Percentiles rank a stretch among this genome's conserved stretches.
Evolutionary conservation across 2,888 invertebrate species (phyloP).

Genomic region (Alloscopus bannaensis): DNA sequence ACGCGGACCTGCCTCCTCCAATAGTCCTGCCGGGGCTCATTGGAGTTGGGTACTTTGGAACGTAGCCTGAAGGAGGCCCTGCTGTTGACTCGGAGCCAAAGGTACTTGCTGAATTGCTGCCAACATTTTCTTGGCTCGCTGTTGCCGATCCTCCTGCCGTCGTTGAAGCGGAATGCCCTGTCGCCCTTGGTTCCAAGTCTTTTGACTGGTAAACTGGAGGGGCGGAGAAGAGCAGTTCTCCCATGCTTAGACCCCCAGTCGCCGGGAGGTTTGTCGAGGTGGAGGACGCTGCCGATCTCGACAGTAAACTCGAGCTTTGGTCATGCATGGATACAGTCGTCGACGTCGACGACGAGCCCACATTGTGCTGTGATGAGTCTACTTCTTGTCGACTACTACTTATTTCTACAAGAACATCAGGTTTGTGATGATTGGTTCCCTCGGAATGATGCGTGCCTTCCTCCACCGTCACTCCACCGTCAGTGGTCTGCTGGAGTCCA

Average conservation of each 20-base stretch:
- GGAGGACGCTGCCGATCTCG: slow-evolving; percentile 19
- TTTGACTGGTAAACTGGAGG: slow-evolving; percentile 55
- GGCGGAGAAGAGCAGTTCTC: slow-evolving; percentile 70
- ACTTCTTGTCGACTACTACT: too few species aligned
- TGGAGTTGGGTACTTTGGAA: slow-evolving; percentile 13
- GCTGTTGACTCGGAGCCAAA: neutral
- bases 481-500: slow-evolving; percentile 30
- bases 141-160: neutral
- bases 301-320: neutral
- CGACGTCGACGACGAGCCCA: neutral
- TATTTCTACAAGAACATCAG: too few species aligned
- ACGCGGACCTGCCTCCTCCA: neutral
- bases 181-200: slow-evolving; percentile 18
- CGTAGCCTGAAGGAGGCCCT: neutral
- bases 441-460: too few species aligned
- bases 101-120: slow-evolving; percentile 1
- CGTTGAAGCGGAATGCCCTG: neutral
- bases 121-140: neutral
- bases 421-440: too few species aligned
- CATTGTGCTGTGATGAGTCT: too few species aligned
- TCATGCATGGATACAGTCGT: too few species aligned
- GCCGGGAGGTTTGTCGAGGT: slow-evolving; percentile 20
- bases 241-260: slow-evolving; percentile 68
- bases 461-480: neutral
- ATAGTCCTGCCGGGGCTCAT: neutral